These are phyloP conservation scores for Zaprionus ornatus DNA, from an alignment of 1,140 invertebrate genomes.

Conservation along the genomic window DNA sequence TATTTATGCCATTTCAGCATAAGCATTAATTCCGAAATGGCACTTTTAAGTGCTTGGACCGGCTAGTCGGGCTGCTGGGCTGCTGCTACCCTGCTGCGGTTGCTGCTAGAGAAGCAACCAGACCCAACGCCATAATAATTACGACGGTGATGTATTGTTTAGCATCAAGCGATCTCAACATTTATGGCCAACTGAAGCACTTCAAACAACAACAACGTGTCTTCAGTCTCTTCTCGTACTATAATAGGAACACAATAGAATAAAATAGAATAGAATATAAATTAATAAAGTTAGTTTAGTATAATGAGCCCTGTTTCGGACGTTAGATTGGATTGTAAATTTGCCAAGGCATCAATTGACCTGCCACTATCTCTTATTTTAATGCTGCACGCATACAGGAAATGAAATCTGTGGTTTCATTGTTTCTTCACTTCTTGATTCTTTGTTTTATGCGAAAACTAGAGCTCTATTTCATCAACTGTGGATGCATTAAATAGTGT, in stretches of 20 bases:
- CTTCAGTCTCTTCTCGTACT: not conserved
- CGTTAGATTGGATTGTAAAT: conserved; percentile 60
- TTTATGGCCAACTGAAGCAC: conserved; percentile 57
- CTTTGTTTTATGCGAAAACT: conserved; percentile 42
- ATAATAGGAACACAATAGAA: conserved; percentile 5
- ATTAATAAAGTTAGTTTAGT: conserved; percentile 22
- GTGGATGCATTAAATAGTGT: conserved; percentile 58
- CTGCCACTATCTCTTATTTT: conserved; percentile 32
- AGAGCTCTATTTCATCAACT: conserved; percentile 54
- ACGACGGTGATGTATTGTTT: conserved; percentile 69
- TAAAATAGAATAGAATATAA: conserved; percentile 12
- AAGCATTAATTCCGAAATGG: conserved; percentile 76
- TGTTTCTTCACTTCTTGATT: conserved; percentile 21
- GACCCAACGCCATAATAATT: conserved; percentile 51
- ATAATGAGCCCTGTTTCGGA: conserved; percentile 36
- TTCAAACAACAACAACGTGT: not conserved
- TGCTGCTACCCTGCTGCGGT: conserved; percentile 52
- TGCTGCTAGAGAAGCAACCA: conserved; percentile 44
- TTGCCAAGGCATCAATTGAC: conserved; percentile 63
- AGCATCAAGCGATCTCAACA: conserved; percentile 49
- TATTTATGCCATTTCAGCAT: conserved; percentile 74
- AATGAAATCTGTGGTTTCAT: conserved; percentile 63
- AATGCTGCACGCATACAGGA: conserved; percentile 66
- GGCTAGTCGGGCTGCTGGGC: conserved; percentile 60
- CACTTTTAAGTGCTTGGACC: conserved; percentile 79